phyloP scores from a whole-genome alignment of 2,888 invertebrate species.

The Strigamia maritima region DNA sequence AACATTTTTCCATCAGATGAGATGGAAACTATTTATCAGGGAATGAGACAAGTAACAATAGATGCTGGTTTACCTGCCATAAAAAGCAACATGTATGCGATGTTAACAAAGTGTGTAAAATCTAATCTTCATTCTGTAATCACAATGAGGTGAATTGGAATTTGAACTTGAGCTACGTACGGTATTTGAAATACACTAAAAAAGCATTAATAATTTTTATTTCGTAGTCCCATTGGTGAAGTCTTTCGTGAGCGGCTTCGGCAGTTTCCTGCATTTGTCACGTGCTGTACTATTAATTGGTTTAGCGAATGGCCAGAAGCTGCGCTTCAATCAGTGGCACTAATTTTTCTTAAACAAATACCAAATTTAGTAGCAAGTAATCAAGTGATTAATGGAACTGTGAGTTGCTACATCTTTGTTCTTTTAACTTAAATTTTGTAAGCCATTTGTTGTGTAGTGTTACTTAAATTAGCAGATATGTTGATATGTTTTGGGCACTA shows the following conservation, averaged over 20 bases:
- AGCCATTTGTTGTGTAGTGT: too few relatives aligned
- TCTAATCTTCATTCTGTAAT: slow-evolving; percentile 54
- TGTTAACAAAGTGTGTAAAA: slow-evolving; percentile 52
- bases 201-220: background rate
- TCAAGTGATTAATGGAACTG: slow-evolving; percentile 63
- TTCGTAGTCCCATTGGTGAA: slow-evolving; percentile 79
- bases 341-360: slow-evolving; percentile 58
- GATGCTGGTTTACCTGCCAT: slow-evolving; percentile 73
- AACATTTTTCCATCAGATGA: slow-evolving; percentile 54
- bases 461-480: too few relatives aligned
- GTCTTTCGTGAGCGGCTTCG: slow-evolving; percentile 72
- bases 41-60: slow-evolving; percentile 70
- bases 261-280: slow-evolving; percentile 77
- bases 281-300: slow-evolving; percentile 88
- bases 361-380: slow-evolving; percentile 63
- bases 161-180: background rate
- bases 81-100: slow-evolving; percentile 61
- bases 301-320: slow-evolving; percentile 79
- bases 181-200: too few relatives aligned
- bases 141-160: slow-evolving; percentile 55
- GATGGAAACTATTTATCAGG: slow-evolving; percentile 62
- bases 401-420: slow-evolving; percentile 50
- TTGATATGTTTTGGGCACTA: too few relatives aligned
- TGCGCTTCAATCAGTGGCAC: slow-evolving; percentile 60
- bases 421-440: background rate